Percentiles rank a stretch among this genome's conserved stretches.
Evolutionary conservation across 2,797 vertebrate species (phyloP).

Genomic region (Rhinatrema bivittatum): DNA sequence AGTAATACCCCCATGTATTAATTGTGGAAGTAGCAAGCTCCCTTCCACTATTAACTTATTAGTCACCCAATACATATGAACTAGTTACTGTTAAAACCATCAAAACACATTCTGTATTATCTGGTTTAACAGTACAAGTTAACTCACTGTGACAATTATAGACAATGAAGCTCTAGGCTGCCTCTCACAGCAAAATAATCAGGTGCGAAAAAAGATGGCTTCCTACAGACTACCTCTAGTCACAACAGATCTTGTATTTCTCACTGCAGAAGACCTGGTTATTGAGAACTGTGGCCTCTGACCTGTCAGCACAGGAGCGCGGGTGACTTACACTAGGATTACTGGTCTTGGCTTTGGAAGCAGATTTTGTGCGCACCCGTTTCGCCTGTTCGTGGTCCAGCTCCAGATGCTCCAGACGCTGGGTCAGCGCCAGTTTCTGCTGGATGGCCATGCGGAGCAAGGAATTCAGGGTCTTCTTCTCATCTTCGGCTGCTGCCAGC

Average conservation of each 20-base stretch:
- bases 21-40: constrained; percentile 46
- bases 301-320: constrained; percentile 67
- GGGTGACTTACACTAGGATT: constrained; percentile 83
- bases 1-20: constrained; percentile 50
- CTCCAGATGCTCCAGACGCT: constrained; percentile 93
- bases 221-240: constrained; percentile 61
- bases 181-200: constrained; percentile 13
- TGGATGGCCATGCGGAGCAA: constrained; percentile 97
- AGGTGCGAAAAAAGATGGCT: not conserved
- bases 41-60: constrained; percentile 63
- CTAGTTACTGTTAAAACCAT: constrained; percentile 66
- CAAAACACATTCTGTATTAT: constrained; percentile 49
- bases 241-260: constrained; percentile 97
- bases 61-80: constrained; percentile 63
- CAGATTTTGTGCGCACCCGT: constrained; percentile 67
- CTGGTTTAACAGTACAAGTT: constrained; percentile 43
- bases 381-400: constrained; percentile 88
- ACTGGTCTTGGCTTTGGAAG: constrained; percentile 61
- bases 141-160: constrained; percentile 53
- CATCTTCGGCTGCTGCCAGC: constrained; percentile 89
- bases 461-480: constrained; percentile 97
- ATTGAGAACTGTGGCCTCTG: constrained; percentile 50
- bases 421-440: constrained; percentile 95
- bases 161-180: constrained; percentile 28
- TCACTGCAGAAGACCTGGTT: constrained; percentile 86